A percentile compares a stretch with the other conserved stretches of the same genome.
Evolutionary conservation across 2,888 invertebrate species (phyloP).

Genomic region (Hofmannophila pseudospretella): DNA sequence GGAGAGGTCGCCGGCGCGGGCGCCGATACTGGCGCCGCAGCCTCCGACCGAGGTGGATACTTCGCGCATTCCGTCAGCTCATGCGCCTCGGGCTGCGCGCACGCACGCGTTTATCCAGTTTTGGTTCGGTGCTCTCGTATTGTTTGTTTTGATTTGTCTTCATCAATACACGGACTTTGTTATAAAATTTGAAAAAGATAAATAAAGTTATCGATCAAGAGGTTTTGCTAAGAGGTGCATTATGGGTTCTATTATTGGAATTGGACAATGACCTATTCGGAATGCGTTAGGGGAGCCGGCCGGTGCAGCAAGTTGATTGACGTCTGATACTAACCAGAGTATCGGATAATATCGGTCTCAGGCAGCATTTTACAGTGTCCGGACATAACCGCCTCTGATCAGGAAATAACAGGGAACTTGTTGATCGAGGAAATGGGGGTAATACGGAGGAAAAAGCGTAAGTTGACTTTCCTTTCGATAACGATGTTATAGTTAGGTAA

Average conservation of each 20-base stretch:
- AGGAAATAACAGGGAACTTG: slow-evolving; percentile 43
- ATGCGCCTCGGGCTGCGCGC: slow-evolving; percentile 68
- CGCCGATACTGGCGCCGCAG: slow-evolving; percentile 54
- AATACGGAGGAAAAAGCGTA: slow-evolving; percentile 71
- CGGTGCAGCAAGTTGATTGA: slow-evolving; percentile 51
- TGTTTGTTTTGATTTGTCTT: slow-evolving; percentile 42
- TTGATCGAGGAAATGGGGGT: slow-evolving; percentile 64
- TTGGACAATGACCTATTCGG: slow-evolving; percentile 61
- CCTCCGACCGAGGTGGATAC: slow-evolving; percentile 56
- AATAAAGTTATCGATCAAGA: neutral
- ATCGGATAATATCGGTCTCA: slow-evolving; percentile 35
- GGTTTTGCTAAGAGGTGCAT: neutral
- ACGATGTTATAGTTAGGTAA: neutral
- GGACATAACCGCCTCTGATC: slow-evolving; percentile 32
- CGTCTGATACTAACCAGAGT: slow-evolving; percentile 42
- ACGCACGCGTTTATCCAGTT: slow-evolving; percentile 35
- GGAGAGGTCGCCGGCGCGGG: slow-evolving; percentile 61
- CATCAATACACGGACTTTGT: slow-evolving; percentile 7
- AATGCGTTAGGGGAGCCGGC: slow-evolving; percentile 55
- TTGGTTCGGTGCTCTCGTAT: slow-evolving; percentile 16
- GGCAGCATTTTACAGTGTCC: slow-evolving; percentile 37
- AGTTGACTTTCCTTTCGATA: slow-evolving; percentile 46
- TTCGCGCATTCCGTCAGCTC: slow-evolving; percentile 66
- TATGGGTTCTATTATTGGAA: slow-evolving; percentile 22
- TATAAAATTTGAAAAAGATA: neutral